Percentiles rank a stretch among this genome's conserved stretches.
Conservation (phyloP, 1,140 invertebrate genomes). For the Philotrypesis tridentata region DNA sequence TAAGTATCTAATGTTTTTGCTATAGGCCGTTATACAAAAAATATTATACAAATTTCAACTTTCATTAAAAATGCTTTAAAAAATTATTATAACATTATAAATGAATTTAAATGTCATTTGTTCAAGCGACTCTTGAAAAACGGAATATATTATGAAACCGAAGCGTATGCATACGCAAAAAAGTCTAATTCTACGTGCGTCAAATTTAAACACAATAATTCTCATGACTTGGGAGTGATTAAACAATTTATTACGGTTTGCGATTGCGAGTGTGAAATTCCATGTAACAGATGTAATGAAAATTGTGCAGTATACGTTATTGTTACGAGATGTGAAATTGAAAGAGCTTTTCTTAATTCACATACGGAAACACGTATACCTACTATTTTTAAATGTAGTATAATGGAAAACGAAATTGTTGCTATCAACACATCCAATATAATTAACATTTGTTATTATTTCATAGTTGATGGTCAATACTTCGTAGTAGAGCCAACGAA, state of each 20-base stretch:
- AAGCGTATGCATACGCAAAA: neutral
- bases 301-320: neutral
- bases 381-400: neutral
- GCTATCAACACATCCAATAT: neutral
- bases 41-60: neutral
- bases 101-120: neutral
- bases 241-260: neutral
- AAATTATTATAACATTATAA: neutral
- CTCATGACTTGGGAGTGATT: neutral
- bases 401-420: neutral
- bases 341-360: neutral
- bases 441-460: slow-evolving; percentile 5
- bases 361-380: neutral
- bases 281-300: neutral
- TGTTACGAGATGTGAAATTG: neutral
- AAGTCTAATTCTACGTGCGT: neutral
- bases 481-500: neutral
- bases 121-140: neutral
- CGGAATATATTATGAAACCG: neutral
- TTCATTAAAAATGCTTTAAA: neutral
- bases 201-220: neutral
- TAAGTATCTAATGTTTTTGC: neutral
- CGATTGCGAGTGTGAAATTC: neutral
- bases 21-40: neutral
- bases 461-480: neutral